Conservation (phyloP, 2,888 invertebrate genomes). For the Acronicta leporina region DNA sequence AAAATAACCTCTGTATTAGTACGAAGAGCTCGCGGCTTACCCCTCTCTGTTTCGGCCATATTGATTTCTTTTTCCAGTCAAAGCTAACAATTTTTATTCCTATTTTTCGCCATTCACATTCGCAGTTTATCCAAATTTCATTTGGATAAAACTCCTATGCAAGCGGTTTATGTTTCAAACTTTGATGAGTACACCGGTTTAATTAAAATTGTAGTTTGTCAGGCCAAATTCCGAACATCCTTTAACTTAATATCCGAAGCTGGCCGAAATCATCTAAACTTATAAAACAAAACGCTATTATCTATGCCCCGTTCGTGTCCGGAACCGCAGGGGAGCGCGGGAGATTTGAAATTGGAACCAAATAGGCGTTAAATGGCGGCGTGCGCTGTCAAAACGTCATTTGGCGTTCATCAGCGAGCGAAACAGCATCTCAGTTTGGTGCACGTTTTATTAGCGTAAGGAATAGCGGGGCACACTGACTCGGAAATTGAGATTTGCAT, state of each 20-base stretch:
- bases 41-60: constrained; percentile 73
- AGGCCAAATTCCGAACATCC: constrained; percentile 25
- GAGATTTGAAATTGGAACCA: constrained; percentile 90
- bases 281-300: constrained; percentile 84
- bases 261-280: constrained; percentile 51
- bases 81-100: constrained; percentile 75
- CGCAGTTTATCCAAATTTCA: constrained; percentile 77
- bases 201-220: constrained; percentile 65
- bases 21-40: constrained; percentile 57
- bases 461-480: constrained; percentile 87
- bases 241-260: constrained; percentile 47
- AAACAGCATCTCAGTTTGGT: constrained; percentile 87
- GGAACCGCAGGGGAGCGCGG: constrained; percentile 86
- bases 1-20: constrained; percentile 38
- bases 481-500: constrained; percentile 88
- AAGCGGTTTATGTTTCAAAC: constrained; percentile 68
- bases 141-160: constrained; percentile 74
- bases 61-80: constrained; percentile 80
- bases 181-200: constrained; percentile 68
- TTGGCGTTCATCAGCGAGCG: constrained; percentile 88
- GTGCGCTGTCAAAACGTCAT: constrained; percentile 88
- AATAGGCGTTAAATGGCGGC: constrained; percentile 92
- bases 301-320: constrained; percentile 83
- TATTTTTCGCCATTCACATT: constrained; percentile 75
- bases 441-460: constrained; percentile 89